Evolutionary conservation across 2,113 vertebrate genomes (phyloP).

Genomic region (Buteo buteo): DNA sequence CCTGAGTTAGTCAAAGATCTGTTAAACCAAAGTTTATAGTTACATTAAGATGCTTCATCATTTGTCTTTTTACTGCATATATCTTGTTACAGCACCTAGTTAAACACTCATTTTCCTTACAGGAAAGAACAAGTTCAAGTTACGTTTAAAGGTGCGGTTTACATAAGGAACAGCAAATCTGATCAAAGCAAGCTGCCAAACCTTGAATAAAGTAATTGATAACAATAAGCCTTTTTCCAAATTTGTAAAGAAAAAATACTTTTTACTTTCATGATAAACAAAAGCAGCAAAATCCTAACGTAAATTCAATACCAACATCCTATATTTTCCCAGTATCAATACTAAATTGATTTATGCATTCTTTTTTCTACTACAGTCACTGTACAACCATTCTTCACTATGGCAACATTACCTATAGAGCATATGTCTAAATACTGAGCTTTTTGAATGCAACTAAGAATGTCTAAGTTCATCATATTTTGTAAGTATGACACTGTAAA

Average conservation of each 20-base stretch:
- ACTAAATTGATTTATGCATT: neutral
- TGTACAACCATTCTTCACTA: neutral
- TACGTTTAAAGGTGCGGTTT: neutral
- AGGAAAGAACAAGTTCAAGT: neutral
- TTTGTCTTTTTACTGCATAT: neutral
- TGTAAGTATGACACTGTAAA: neutral
- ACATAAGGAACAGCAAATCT: neutral
- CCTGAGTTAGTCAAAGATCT: neutral
- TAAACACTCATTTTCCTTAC: neutral
- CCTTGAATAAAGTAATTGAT: neutral
- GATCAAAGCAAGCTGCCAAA: neutral
- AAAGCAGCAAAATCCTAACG: neutral
- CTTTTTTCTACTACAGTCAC: neutral
- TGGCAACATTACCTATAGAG: neutral
- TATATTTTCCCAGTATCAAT: neutral
- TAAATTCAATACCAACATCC: neutral
- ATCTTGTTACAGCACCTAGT: neutral
- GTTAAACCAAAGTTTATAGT: neutral
- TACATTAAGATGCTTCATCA: neutral
- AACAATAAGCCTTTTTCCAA: neutral
- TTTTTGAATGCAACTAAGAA: neutral
- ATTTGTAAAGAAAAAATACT: neutral
- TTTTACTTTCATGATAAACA: neutral
- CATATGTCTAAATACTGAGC: neutral
- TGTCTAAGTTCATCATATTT: neutral